Percentiles rank a stretch among this genome's conserved stretches.
Conservation (phyloP, 2,888 invertebrate species). For the Bibio marci region DNA sequence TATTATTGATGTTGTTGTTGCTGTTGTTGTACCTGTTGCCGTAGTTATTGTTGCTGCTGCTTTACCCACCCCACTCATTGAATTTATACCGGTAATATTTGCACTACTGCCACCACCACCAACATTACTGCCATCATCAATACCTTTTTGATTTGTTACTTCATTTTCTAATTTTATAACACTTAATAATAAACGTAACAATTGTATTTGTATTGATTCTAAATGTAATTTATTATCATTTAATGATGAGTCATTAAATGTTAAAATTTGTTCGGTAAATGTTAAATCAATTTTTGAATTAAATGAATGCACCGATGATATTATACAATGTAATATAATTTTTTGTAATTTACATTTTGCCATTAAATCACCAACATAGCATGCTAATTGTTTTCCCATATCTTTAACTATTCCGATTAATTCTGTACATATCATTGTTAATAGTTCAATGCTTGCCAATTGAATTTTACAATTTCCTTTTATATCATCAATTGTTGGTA, state of each 20-base stretch:
- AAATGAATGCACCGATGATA: conserved; percentile 47
- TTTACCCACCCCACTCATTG: too few relatives aligned
- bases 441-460: conserved; percentile 53
- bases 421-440: conserved; percentile 54
- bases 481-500: conserved; percentile 49
- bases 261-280: conserved; percentile 56
- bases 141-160: conserved; percentile 37
- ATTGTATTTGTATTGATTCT: conserved; percentile 50
- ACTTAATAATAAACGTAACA: conserved; percentile 47
- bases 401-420: conserved; percentile 55
- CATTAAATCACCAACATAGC: conserved; percentile 57
- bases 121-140: conserved; percentile 16
- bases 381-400: conserved; percentile 58
- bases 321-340: conserved; percentile 59
- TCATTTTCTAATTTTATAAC: conserved; percentile 60
- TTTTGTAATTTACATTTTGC: conserved; percentile 69
- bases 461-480: conserved; percentile 62
- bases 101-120: too few relatives aligned
- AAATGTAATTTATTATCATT: conserved; percentile 42
- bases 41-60: too few relatives aligned
- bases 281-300: conserved; percentile 39
- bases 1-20: conserved; percentile 16
- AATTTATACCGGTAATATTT: background rate
- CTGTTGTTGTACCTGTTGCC: conserved; percentile 10
- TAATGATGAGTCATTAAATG: conserved; percentile 45